phyloP scores from a whole-genome alignment of 2,113 vertebrate genomes.

The Hoplias malabaricus region DNA sequence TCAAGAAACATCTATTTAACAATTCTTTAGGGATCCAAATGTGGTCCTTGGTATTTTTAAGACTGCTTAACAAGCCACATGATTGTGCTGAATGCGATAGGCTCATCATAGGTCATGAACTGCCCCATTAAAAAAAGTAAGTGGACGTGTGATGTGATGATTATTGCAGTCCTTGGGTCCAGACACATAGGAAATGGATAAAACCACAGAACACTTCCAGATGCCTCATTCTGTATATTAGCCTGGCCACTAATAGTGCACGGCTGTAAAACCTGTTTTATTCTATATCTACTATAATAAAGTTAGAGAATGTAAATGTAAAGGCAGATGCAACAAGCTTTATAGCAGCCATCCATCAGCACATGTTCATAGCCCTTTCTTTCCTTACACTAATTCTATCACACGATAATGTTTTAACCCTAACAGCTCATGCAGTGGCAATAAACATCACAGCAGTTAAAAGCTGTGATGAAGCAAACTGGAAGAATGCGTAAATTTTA shows the following conservation, averaged over 20 bases:
- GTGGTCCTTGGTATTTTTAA: no score
- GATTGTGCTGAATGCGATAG: no score
- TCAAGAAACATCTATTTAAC: no score
- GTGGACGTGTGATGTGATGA: neutral
- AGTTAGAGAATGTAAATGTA: neutral
- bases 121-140: neutral
- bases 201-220: neutral
- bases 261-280: neutral
- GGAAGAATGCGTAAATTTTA: no score
- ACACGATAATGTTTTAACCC: no score
- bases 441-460: no score
- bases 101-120: neutral
- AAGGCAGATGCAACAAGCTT: neutral
- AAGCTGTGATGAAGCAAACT: no score
- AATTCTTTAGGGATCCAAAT: no score
- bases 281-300: neutral
- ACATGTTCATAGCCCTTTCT: no score
- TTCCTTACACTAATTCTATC: no score
- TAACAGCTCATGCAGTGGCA: no score
- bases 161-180: neutral
- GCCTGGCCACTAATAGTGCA: neutral
- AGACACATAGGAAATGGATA: neutral
- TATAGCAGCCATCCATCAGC: neutral
- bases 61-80: no score
- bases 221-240: neutral